Percentiles rank a stretch among this genome's conserved stretches.
These are phyloP conservation scores for Lanius ludovicianus DNA, from an alignment of 2,113 vertebrate species.

Conservation along the genomic window DNA sequence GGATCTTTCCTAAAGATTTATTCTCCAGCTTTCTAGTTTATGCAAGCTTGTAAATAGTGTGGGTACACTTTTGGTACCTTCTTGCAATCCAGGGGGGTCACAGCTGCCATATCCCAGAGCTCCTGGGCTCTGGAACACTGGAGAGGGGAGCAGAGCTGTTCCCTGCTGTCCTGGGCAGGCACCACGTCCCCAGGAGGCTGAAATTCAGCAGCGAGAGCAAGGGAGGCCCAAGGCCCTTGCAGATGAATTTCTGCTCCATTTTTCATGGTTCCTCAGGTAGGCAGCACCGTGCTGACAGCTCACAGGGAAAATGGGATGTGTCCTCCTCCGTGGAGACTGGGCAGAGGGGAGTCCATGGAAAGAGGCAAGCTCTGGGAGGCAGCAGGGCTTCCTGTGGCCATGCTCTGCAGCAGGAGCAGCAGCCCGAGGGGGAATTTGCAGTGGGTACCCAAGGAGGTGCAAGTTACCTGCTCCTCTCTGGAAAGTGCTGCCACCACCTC, in stretches of 20 bases:
- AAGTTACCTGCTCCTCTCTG: not conserved
- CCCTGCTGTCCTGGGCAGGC: accelerated
- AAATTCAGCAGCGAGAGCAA: not conserved
- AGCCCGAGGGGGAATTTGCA: accelerated
- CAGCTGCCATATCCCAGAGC: not conserved
- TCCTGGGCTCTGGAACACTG: not conserved
- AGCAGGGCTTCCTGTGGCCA: not conserved
- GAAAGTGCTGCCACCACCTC: not conserved
- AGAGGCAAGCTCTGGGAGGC: accelerated
- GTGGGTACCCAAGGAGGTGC: not conserved
- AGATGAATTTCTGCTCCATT: not conserved
- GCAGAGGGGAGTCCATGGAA: not conserved
- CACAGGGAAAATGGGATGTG: not conserved
- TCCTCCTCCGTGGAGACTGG: not conserved
- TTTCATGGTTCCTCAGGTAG: not conserved
- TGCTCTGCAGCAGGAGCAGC: not conserved
- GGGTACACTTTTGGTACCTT: not conserved
- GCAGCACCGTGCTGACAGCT: not conserved
- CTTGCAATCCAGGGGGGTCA: not conserved
- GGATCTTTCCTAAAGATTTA: not conserved
- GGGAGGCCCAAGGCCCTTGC: not conserved
- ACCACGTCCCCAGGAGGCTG: not conserved
- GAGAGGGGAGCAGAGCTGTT: not conserved
- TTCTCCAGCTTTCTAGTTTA: not conserved
- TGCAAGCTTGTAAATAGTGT: not conserved